These are phyloP conservation scores for Bos indicus DNA, from an alignment of 2,113 vertebrate genomes.

Conservation along the genomic window DNA sequence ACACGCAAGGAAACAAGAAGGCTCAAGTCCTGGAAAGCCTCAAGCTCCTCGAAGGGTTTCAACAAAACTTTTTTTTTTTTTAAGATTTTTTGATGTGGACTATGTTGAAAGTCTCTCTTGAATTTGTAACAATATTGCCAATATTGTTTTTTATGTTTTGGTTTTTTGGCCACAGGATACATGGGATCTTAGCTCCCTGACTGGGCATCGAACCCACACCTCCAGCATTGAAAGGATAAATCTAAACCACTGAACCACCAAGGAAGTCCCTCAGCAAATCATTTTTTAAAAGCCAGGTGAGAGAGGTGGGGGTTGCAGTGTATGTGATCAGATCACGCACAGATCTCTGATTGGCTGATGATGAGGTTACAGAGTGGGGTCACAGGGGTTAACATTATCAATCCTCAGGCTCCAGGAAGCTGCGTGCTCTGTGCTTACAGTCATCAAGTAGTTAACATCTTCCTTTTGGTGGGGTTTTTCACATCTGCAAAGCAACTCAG, in stretches of 20 bases:
- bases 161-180: neutral
- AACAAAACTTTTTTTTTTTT: neutral
- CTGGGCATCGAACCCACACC: fast-evolving
- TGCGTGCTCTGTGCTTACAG: neutral
- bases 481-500: neutral
- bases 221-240: neutral
- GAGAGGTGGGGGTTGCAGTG: neutral
- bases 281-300: neutral
- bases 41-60: neutral
- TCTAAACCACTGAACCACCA: neutral
- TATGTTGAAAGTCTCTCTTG: neutral
- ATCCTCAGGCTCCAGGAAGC: neutral
- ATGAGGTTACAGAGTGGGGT: neutral
- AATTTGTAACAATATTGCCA: neutral
- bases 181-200: neutral
- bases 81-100: neutral
- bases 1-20: neutral
- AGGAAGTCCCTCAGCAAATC: neutral
- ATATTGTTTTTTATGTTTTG: neutral
- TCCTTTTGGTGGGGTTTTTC: neutral
- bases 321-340: neutral
- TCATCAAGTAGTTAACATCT: neutral
- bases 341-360: neutral
- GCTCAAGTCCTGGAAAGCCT: neutral
- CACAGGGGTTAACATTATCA: neutral